These are phyloP conservation scores for Liparis tanakae DNA, from an alignment of 2,797 vertebrate genomes.

Conservation along the genomic window DNA sequence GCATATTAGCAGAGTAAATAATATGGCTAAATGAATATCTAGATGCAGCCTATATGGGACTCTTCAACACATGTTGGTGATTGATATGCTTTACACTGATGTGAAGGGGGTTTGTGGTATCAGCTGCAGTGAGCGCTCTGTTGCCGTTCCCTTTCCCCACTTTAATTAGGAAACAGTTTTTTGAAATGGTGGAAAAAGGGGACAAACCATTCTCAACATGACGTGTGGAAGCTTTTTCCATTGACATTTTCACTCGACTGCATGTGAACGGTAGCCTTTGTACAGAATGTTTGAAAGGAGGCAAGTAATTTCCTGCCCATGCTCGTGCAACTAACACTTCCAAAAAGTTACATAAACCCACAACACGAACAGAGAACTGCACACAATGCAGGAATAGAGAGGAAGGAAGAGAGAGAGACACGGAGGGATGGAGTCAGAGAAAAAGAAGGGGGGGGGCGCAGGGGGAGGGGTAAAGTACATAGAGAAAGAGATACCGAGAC, in stretches of 20 bases:
- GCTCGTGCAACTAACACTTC: constrained; percentile 56
- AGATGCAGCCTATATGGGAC: constrained; percentile 24
- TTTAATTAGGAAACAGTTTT: constrained; percentile 49
- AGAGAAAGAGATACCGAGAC: constrained; percentile 72
- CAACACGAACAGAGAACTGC: constrained; percentile 39
- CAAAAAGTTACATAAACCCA: constrained; percentile 55
- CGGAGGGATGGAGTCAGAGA: constrained; percentile 28
- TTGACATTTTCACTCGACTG: constrained; percentile 57
- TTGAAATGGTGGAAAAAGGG: constrained; percentile 45
- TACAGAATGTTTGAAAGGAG: constrained; percentile 56
- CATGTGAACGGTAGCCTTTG: constrained; percentile 70
- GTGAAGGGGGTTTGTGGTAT: constrained; percentile 31
- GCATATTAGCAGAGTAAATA: constrained; percentile 48
- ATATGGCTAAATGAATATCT: constrained; percentile 43
- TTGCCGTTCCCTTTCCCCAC: constrained; percentile 6
- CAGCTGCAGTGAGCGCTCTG: constrained; percentile 19
- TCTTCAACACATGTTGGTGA: constrained; percentile 42
- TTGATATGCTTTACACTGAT: constrained; percentile 40
- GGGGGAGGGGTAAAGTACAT: constrained; percentile 36
- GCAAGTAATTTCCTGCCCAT: constrained; percentile 70
- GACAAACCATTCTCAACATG: constrained; percentile 40
- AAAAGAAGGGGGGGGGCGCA: constrained; percentile 22
- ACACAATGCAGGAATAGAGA: constrained; percentile 28
- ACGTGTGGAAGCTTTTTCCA: constrained; percentile 57
- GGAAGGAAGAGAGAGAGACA: constrained; percentile 22